Evolutionary conservation across 37 sponge, comb jelly and placozoan species (phyloP), one percentile per base, ranked within the genome.

Genomic region (Chondrosia reniformis): DNA sequence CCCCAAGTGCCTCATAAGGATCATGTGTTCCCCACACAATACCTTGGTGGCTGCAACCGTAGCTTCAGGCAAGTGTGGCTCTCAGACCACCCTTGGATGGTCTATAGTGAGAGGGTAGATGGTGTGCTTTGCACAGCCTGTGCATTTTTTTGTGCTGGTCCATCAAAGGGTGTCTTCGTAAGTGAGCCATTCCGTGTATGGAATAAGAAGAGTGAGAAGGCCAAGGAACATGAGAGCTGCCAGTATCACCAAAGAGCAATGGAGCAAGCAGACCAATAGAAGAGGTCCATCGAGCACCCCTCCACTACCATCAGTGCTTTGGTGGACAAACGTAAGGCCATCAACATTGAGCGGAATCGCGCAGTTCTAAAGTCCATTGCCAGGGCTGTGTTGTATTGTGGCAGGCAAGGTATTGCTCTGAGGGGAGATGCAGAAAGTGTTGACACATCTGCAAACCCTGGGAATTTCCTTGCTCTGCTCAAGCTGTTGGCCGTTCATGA

Each of bases 41-140:
- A 19, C 15, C 10, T 49, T 49, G 52, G 52, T 19, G 52, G 52
- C 15, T 75, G 49, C 76, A 75, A 75, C 24, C 7, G 76, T 25
- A 27, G 9, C 10, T 75, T 75, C 46, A 46, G 33, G 76, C 49
- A 25, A 13, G 33, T 33, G 38, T 77, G 63, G 80, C 54, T 80
- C 30, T 22, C 46, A 46, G 34, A 67, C 38, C 69, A 80, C 54
- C 61, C 82, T 41, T 74, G 75, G 75, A 73, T 74, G 59, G 75
- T 81, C 15, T 81, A 81, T 54, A 75, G 75, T 33, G 63, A 76
- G 75, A 28, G 15, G 33, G 63, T 81, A 22, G 82, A 81, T 76
- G 82, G 82, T 74, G 63, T 55, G 10, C 74, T 81, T 43, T 75
- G 82, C 34, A 25, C 57, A 30, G 46, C 65, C 32, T 46, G 76